Percentiles rank a stretch among this genome's conserved stretches.
These are phyloP conservation scores for Pegea sp. DNA, from an alignment of 23 tunicate species.

Conservation along the genomic window DNA sequence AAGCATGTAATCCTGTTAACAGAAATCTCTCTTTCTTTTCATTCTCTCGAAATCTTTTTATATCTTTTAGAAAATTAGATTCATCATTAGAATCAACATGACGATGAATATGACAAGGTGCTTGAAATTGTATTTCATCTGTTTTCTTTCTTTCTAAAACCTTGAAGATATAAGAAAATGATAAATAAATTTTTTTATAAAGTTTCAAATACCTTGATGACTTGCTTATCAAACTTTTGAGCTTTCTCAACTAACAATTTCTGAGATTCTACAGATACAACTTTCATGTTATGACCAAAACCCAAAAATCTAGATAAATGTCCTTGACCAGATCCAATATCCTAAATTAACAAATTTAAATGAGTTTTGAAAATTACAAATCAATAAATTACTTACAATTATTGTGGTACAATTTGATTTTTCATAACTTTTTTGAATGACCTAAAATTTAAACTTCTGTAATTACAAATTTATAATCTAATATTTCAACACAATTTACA, in stretches of 20 bases:
- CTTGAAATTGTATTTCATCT: too few species aligned
- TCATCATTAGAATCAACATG: constrained; percentile 6
- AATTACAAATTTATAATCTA: too few species aligned
- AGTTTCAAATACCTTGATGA: too few species aligned
- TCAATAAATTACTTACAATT: not conserved
- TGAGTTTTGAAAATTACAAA: not conserved
- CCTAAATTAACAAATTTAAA: constrained; percentile 2
- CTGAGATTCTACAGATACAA: constrained; percentile 21
- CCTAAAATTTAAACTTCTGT: too few species aligned
- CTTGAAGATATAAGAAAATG: too few species aligned
- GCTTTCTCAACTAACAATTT: constrained; percentile 10
- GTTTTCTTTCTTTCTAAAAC: too few species aligned
- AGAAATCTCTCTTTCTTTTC: not conserved
- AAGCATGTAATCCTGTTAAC: constrained; percentile 17
- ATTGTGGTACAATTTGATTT: not conserved
- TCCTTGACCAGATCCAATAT: constrained; percentile 79
- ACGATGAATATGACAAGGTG: not conserved
- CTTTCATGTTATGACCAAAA: constrained; percentile 20
- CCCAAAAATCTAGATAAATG: constrained; percentile 47
- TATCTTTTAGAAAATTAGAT: too few species aligned
- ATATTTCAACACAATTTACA: too few species aligned
- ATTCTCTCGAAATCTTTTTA: too few species aligned
- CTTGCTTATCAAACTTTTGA: constrained; percentile 17
- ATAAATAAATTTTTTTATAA: too few species aligned
- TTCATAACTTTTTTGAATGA: not conserved